Evolutionary conservation across 2,113 vertebrate species (phyloP), one percentile per base, ranked within the genome.

Genomic region (Catharus bicknelli): DNA sequence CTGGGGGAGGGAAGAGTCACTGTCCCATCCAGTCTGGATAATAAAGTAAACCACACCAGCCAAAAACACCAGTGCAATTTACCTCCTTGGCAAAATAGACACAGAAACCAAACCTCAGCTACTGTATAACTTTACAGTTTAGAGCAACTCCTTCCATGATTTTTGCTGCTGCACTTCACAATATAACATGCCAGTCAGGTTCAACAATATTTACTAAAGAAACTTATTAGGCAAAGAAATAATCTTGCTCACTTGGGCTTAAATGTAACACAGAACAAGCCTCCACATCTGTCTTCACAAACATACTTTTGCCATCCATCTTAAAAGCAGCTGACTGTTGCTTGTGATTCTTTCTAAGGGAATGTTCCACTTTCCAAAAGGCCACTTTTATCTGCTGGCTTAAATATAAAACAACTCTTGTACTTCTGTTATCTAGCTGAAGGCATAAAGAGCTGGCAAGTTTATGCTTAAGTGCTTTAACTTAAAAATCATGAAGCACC

Each of bases 391-490:
- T 76, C 75, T 73, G 26, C 26, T 82, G 34, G 47, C 74, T 91
- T 80, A 77, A 91, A 82, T 64, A 75, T 40, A 84, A 94, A 90
- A 34, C 27, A 81, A 25, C 16, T 43, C 54, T 54, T 8, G 18
- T 34, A 23, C 45, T 70, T 69, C 47, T 47, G 2, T 58, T 76
- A 83, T 26, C 34, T 27, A 68, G 47, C 47, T 74, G 68, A 80
- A 92, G 57, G 34, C 47, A 50, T 19, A 51, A 13, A 51, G 36
- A 54, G 34, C 47, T 62, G 47, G 16, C n/a, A 73, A 73, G 27
- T 67, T 85, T 43, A 54, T 12, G 40, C 54, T 77, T 62, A 91
- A 89, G 66, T 40, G 38, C 62, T 82, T 86, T 84, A 75, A 38
- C 17, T 63, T 50, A 64, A 78, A 73, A 45, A 86, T 87, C 54